A percentile compares a stretch with the other conserved stretches of the same genome.
Evolutionary conservation across 2,113 vertebrate genomes (phyloP).

Genomic region (Glareola pratincola): DNA sequence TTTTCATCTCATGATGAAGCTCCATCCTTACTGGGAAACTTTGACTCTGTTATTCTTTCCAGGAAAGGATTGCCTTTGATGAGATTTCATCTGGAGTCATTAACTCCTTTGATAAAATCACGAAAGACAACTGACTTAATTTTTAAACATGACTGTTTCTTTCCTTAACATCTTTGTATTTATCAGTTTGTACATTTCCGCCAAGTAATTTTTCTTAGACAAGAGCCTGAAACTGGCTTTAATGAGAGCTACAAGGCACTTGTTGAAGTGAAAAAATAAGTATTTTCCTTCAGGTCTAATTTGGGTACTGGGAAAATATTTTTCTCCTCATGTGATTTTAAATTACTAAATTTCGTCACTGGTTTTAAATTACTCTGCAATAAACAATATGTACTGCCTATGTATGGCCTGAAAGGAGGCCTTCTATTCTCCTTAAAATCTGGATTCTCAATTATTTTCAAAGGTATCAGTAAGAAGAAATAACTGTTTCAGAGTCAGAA

Average conservation of each 20-base stretch:
- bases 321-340: background rate
- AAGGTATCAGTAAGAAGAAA: background rate
- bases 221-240: background rate
- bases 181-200: constrained; percentile 48
- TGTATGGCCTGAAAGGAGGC: background rate
- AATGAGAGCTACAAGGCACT: background rate
- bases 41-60: background rate
- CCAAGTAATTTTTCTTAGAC: constrained; percentile 26
- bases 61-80: constrained; percentile 44
- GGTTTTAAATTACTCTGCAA: background rate
- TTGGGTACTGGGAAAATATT: background rate
- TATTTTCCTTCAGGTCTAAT: background rate
- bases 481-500: background rate
- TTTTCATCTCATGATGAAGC: background rate
- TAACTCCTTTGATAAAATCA: constrained; percentile 36
- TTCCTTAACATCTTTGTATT: constrained; percentile 27
- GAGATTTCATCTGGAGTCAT: constrained; percentile 45
- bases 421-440: background rate
- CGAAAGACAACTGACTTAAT: constrained; percentile 41
- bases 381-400: background rate
- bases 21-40: background rate
- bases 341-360: background rate
- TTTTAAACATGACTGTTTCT: constrained; percentile 31
- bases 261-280: background rate
- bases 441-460: background rate